Evolutionary conservation across 2,113 vertebrate genomes (phyloP).

Genomic region (Apodemus sylvaticus): DNA sequence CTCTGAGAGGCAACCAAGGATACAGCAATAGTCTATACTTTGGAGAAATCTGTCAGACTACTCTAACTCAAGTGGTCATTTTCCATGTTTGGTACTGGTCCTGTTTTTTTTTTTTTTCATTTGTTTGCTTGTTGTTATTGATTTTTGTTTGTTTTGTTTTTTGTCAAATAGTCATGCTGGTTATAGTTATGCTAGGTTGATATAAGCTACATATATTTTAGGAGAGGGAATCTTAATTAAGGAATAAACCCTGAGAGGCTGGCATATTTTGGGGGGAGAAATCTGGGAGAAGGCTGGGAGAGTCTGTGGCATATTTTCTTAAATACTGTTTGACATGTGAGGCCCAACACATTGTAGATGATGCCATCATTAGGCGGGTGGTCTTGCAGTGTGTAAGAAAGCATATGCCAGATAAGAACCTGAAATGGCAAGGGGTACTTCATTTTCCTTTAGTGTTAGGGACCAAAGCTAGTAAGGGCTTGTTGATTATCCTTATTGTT

Average conservation of each 20-base stretch:
- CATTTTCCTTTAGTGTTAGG: not conserved
- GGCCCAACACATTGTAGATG: not conserved
- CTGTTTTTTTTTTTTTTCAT: not conserved
- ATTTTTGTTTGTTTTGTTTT: not conserved
- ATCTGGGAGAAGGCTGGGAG: not conserved
- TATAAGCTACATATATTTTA: not conserved
- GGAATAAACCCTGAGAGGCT: no score
- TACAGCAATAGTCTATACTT: not conserved
- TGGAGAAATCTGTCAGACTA: not conserved
- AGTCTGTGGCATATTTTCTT: not conserved
- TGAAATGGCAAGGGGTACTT: not conserved
- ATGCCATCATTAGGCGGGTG: no score
- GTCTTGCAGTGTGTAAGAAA: not conserved
- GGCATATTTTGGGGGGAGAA: no score
- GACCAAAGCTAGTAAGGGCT: not conserved
- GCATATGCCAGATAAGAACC: not conserved
- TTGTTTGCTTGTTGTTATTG: not conserved
- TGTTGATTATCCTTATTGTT: not conserved
- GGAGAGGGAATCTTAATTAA: not conserved
- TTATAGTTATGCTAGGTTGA: not conserved
- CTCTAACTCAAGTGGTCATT: not conserved
- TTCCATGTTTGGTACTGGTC: not conserved
- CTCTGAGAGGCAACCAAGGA: not conserved
- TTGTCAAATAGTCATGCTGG: not conserved
- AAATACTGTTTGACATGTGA: not conserved